Conservation (phyloP, 2,113 vertebrate species). For the Mobula birostris region DNA sequence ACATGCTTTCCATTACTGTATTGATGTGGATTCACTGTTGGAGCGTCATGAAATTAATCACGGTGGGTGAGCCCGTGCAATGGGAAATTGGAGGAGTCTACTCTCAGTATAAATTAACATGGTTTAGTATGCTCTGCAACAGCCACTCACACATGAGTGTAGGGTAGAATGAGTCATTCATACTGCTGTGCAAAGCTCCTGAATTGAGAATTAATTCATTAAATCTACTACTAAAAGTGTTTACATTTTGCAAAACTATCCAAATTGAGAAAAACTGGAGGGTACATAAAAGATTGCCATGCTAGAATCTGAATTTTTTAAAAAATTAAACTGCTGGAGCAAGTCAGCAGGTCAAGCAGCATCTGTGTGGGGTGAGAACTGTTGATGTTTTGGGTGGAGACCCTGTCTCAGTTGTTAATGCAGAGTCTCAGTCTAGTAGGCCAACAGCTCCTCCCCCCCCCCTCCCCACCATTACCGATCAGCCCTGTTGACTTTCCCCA, state of each 20-base stretch:
- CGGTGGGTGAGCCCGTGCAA: not conserved
- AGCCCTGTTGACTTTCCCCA: too few relatives aligned
- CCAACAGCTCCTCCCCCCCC: too few relatives aligned
- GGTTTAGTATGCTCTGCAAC: not conserved
- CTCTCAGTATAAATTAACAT: not conserved
- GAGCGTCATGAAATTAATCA: not conserved
- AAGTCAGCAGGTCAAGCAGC: too few relatives aligned
- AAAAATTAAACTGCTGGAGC: too few relatives aligned
- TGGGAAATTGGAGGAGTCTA: not conserved
- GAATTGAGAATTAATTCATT: not conserved
- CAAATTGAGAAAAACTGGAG: not conserved
- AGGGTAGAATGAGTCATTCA: not conserved
- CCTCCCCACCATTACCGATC: too few relatives aligned
- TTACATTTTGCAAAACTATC: not conserved
- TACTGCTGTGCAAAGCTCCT: not conserved
- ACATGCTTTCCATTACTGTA: not conserved
- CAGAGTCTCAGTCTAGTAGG: too few relatives aligned
- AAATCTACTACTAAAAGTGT: not conserved
- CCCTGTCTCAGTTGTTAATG: too few relatives aligned
- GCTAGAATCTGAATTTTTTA: too few relatives aligned
- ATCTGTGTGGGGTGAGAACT: too few relatives aligned
- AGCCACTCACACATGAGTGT: not conserved
- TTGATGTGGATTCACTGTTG: not conserved
- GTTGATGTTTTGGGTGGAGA: too few relatives aligned
- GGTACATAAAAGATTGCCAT: not conserved